A percentile compares a stretch with the other conserved stretches of the same genome.
Conservation (phyloP, 1,140 invertebrate species). For the Potamilus streckersoni region DNA sequence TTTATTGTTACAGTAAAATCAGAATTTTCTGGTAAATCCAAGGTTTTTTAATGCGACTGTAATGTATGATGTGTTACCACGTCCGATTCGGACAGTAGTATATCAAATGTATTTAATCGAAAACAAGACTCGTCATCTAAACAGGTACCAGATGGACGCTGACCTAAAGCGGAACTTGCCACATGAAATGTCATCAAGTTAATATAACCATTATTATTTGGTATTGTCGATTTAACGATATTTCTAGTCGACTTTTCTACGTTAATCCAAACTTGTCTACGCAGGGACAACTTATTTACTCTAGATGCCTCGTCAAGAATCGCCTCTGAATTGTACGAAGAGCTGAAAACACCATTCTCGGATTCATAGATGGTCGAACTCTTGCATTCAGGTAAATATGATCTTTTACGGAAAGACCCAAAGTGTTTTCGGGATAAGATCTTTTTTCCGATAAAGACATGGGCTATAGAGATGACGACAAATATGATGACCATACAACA, state of each 20-base stretch:
- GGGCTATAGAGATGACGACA: slow-evolving; percentile 11
- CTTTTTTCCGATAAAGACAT: slow-evolving; percentile 14
- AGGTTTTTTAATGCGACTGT: neutral
- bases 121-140: too few relatives aligned
- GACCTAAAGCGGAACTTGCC: too few relatives aligned
- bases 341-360: too few relatives aligned
- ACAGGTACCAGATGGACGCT: too few relatives aligned
- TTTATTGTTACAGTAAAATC: slow-evolving; percentile 7
- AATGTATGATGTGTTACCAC: too few relatives aligned
- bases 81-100: too few relatives aligned
- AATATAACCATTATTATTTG: too few relatives aligned
- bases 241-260: neutral
- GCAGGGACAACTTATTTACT: slow-evolving; percentile 1
- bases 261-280: neutral
- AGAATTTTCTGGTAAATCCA: neutral
- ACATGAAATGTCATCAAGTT: too few relatives aligned
- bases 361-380: too few relatives aligned
- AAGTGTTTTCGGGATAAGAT: slow-evolving; percentile 9
- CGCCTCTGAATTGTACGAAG: neutral
- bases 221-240: too few relatives aligned
- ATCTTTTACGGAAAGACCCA: neutral
- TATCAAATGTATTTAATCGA: too few relatives aligned
- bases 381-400: neutral
- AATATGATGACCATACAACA: slow-evolving; percentile 9
- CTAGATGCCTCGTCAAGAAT: neutral